These are phyloP conservation scores for Melanchra persicariae DNA, from an alignment of 2,888 invertebrate species.

Conservation along the genomic window DNA sequence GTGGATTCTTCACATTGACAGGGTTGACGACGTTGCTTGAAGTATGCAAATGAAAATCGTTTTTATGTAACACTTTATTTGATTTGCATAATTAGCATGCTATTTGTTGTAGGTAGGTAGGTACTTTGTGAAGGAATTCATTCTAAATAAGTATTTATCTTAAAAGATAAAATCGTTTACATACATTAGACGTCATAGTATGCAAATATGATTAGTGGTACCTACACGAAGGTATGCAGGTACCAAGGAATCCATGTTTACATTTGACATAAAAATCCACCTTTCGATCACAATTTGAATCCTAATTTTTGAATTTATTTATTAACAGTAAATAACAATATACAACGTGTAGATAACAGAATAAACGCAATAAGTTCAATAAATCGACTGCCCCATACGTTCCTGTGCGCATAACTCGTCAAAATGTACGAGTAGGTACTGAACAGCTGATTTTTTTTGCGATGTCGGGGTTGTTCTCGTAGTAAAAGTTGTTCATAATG, in stretches of 20 bases:
- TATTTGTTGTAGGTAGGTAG: background rate
- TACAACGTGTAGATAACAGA: no score
- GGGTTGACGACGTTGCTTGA: no score
- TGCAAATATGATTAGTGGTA: background rate
- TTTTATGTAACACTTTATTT: no score
- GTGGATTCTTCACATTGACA: conserved; percentile 14
- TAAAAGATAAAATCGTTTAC: background rate
- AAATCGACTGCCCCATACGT: no score
- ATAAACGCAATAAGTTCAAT: no score
- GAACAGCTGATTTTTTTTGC: no score
- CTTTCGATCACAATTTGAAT: background rate
- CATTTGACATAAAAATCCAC: background rate
- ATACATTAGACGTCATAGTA: background rate
- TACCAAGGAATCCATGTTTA: background rate
- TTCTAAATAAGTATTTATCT: conserved; percentile 2
- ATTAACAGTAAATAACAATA: no score
- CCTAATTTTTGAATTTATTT: no score
- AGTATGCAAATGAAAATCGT: background rate
- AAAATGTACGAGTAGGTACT: no score
- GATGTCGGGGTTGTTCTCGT: no score
- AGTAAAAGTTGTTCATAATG: no score
- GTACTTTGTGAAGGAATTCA: background rate
- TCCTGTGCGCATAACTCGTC: no score
- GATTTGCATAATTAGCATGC: background rate
- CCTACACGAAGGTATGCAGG: background rate